phyloP scores from a whole-genome alignment of 37 sponge, comb jelly and placozoan species.

The Chondrosia reniformis region DNA sequence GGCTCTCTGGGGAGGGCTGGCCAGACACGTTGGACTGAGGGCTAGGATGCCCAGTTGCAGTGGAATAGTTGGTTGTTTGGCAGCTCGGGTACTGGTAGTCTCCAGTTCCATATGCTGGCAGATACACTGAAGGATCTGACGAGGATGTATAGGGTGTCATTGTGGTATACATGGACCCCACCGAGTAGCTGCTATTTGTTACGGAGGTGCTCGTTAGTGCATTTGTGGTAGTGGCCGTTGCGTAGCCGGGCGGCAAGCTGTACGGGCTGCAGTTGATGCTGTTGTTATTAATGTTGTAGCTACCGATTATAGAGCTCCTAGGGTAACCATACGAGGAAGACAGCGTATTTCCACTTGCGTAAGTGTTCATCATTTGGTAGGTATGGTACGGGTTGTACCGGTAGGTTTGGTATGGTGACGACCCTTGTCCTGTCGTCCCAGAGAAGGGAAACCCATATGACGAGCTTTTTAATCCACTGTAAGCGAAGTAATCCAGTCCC shows the following conservation, averaged over 20 bases:
- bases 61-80: neutral
- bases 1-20: conserved; percentile 11
- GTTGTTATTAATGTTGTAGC: neutral
- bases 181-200: neutral
- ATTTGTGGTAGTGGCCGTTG: neutral
- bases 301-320: neutral
- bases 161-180: neutral
- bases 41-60: conserved; percentile 6
- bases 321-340: neutral
- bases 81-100: conserved; percentile 14
- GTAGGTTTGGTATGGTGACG: neutral
- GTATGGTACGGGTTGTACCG: neutral
- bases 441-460: conserved; percentile 7
- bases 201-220: neutral
- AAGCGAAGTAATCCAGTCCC: neutral
- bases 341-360: conserved; percentile 6
- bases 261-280: conserved; percentile 15
- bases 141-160: neutral
- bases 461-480: neutral
- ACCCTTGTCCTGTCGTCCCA: neutral
- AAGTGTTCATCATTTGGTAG: conserved; percentile 25
- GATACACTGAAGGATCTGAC: neutral
- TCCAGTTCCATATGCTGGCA: neutral
- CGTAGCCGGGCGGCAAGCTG: conserved; percentile 1
- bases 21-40: conserved; percentile 13